A percentile compares a stretch with the other conserved stretches of the same genome.
These are phyloP conservation scores for Drosophila seguyi DNA, from an alignment of 1,140 invertebrate genomes.

Conservation along the genomic window DNA sequence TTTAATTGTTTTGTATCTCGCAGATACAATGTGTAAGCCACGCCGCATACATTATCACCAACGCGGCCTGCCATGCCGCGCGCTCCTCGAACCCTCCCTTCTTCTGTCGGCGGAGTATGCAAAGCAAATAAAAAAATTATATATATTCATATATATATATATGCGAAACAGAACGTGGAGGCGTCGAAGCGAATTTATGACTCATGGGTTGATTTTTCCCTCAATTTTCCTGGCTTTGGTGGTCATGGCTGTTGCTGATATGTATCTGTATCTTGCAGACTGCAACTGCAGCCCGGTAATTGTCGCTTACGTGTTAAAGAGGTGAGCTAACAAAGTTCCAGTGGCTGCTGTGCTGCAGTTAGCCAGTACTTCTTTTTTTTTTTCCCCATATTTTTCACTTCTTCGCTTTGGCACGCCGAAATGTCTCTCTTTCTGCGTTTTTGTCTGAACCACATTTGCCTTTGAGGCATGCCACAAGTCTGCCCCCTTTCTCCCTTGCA, in stretches of 20 bases:
- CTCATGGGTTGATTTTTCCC: slow-evolving; percentile 54
- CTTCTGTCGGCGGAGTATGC: neutral
- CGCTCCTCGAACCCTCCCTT: no score
- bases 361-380: neutral
- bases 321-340: slow-evolving; percentile 48
- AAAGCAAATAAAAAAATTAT: neutral
- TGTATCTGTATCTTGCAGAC: slow-evolving; percentile 39
- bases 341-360: slow-evolving; percentile 1
- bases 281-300: slow-evolving; percentile 58
- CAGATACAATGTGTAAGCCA: slow-evolving; percentile 65
- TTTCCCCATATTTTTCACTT: neutral
- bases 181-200: slow-evolving; percentile 68
- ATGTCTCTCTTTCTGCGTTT: slow-evolving; percentile 27
- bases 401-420: slow-evolving; percentile 21
- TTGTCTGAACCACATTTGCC: slow-evolving; percentile 50
- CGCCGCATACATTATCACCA: slow-evolving; percentile 54
- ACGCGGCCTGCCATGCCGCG: slow-evolving; percentile 5
- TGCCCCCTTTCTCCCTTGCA: slow-evolving; percentile 10
- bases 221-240: slow-evolving; percentile 25
- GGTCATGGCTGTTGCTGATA: slow-evolving; percentile 19
- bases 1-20: slow-evolving; percentile 70
- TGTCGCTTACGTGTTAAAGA: slow-evolving; percentile 75
- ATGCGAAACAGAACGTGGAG: slow-evolving; percentile 24
- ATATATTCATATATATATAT: slow-evolving; percentile 1
- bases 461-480: slow-evolving; percentile 78